Conservation (phyloP, 2,113 vertebrate species). For the Gnathonemus longibarbis region DNA sequence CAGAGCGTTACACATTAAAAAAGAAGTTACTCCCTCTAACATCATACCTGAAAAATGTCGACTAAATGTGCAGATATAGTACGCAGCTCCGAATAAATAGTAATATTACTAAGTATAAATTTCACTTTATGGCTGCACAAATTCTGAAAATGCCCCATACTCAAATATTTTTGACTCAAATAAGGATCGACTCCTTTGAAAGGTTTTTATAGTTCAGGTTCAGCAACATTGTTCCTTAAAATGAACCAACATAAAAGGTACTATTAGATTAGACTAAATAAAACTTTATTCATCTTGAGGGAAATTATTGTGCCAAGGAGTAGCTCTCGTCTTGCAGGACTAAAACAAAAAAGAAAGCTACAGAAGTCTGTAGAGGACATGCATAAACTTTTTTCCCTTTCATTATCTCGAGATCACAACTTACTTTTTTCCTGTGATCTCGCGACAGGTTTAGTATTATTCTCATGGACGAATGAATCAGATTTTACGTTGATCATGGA, state of each 20-base stretch:
- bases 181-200: neutral
- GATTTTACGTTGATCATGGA: too few species aligned
- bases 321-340: neutral
- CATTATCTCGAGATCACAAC: too few species aligned
- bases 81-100: neutral
- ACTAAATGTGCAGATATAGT: neutral
- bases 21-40: neutral
- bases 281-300: neutral
- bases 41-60: neutral
- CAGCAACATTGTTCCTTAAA: neutral
- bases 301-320: neutral
- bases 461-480: too few species aligned
- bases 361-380: too few species aligned
- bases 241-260: neutral
- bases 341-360: neutral
- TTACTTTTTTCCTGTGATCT: too few species aligned
- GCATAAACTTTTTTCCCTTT: too few species aligned
- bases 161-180: neutral
- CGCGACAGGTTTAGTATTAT: too few species aligned
- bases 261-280: neutral
- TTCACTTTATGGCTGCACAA: neutral
- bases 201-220: neutral
- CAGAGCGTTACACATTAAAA: slow-evolving; percentile 10
- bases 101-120: neutral
- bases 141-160: neutral